These are phyloP conservation scores for Chelmon rostratus DNA, from an alignment of 2,797 vertebrate species.

Conservation along the genomic window DNA sequence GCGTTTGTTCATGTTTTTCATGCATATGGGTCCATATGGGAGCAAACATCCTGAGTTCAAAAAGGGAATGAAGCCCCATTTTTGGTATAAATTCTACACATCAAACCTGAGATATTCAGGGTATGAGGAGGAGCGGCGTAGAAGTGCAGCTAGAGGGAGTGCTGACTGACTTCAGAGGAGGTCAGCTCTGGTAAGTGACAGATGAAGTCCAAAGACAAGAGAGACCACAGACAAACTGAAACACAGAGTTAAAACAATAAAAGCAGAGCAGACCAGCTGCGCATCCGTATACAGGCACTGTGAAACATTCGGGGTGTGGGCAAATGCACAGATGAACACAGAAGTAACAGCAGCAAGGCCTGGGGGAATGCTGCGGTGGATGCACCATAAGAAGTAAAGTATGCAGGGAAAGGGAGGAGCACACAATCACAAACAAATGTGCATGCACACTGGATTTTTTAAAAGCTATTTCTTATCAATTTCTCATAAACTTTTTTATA, in stretches of 20 bases:
- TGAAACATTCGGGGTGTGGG: slow-evolving; percentile 69
- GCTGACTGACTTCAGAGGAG: slow-evolving; percentile 43
- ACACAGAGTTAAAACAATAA: slow-evolving; percentile 58
- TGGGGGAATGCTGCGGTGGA: background rate
- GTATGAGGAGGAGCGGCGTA: slow-evolving; percentile 14
- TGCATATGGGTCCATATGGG: slow-evolving; percentile 26
- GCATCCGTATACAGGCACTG: slow-evolving; percentile 41
- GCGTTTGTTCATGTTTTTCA: slow-evolving; percentile 28
- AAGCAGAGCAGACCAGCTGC: slow-evolving; percentile 42
- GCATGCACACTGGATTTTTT: background rate
- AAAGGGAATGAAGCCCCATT: slow-evolving; percentile 5
- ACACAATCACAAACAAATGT: background rate
- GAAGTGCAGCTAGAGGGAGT: slow-evolving; percentile 2
- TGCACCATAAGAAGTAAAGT: slow-evolving; percentile 8
- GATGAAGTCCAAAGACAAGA: slow-evolving; percentile 26
- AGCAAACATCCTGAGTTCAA: slow-evolving; percentile 41
- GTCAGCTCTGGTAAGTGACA: slow-evolving; percentile 47
- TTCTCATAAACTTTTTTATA: too few relatives aligned
- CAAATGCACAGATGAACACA: slow-evolving; percentile 50
- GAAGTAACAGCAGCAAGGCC: slow-evolving; percentile 24
- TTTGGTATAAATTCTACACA: slow-evolving; percentile 28
- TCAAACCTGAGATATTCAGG: slow-evolving; percentile 51
- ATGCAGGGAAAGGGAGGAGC: background rate
- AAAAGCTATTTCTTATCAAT: background rate
- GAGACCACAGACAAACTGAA: too few relatives aligned